These are phyloP conservation scores for Hypomecis punctinalis DNA, from an alignment of 2,888 invertebrate species.

Conservation along the genomic window DNA sequence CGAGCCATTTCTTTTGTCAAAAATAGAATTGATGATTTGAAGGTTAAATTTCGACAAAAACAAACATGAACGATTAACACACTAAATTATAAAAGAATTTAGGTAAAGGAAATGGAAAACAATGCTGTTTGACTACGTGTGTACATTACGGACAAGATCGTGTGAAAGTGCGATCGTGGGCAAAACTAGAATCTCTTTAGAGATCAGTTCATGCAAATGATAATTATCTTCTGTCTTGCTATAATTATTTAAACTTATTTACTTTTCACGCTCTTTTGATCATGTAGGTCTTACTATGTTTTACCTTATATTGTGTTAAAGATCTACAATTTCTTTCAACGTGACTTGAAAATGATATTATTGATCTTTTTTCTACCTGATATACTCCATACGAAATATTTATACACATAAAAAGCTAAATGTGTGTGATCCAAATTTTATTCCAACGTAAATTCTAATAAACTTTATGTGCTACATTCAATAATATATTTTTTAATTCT, in stretches of 20 bases:
- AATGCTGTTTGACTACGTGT: constrained; percentile 30
- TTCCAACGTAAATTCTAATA: too few species aligned
- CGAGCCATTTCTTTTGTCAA: too few species aligned
- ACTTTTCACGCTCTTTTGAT: constrained; percentile 29
- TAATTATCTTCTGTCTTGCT: constrained; percentile 16
- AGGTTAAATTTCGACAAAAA: too few species aligned
- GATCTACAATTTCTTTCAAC: too few species aligned
- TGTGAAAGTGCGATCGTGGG: constrained; percentile 41
- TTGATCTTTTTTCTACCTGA: too few species aligned
- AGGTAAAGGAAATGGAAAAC: constrained; percentile 38
- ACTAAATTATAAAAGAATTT: constrained; percentile 14
- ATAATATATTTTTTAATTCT: constrained; percentile 10
- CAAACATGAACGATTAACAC: constrained; percentile 20
- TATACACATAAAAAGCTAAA: too few species aligned
- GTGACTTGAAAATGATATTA: too few species aligned
- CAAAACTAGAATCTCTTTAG: constrained; percentile 32
- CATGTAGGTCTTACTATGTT: not conserved
- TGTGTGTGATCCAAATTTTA: too few species aligned
- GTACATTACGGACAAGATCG: constrained; percentile 38
- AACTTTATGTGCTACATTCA: not conserved
- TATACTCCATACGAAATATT: too few species aligned
- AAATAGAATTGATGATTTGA: too few species aligned
- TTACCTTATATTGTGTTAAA: too few species aligned
- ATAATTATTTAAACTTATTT: constrained; percentile 18
- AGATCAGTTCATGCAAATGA: constrained; percentile 26